Conservation (phyloP, 92 coral and sea anemone genomes). For the Phenganax subtilis region DNA sequence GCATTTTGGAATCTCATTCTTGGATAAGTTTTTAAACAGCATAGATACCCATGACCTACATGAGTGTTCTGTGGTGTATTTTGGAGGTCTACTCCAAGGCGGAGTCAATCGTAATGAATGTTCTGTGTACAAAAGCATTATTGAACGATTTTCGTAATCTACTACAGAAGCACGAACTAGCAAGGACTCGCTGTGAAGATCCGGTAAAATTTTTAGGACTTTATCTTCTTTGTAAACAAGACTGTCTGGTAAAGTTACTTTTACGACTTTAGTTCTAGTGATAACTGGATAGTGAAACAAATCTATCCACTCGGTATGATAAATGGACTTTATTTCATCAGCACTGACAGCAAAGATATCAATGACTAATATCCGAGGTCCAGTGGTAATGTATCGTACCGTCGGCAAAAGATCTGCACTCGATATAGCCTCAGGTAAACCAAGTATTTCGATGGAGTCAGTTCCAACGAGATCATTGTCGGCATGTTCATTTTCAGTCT, state of each 20-base stretch:
- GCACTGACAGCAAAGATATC: slow-evolving; percentile 61
- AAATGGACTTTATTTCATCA: slow-evolving; percentile 43
- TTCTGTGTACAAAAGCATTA: slow-evolving; percentile 53
- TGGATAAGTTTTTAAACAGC: slow-evolving; percentile 36
- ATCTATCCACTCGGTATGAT: slow-evolving; percentile 54
- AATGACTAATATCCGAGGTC: slow-evolving; percentile 54
- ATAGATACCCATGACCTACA: slow-evolving; percentile 57
- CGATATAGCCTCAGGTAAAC: not conserved
- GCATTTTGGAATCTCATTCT: slow-evolving; percentile 56
- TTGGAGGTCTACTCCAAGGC: slow-evolving; percentile 73
- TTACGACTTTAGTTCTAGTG: slow-evolving; percentile 43
- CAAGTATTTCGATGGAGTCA: slow-evolving; percentile 27
- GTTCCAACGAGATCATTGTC: not conserved
- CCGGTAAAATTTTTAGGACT: slow-evolving; percentile 60
- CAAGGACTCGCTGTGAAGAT: slow-evolving; percentile 62
- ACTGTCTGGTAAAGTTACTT: slow-evolving; percentile 65
- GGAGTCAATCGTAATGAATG: slow-evolving; percentile 56
- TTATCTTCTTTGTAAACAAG: slow-evolving; percentile 66
- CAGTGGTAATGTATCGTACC: slow-evolving; percentile 14
- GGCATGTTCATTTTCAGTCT: not conserved
- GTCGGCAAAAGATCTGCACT: slow-evolving; percentile 7
- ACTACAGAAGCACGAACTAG: slow-evolving; percentile 50
- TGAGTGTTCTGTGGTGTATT: slow-evolving; percentile 63
- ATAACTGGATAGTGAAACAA: slow-evolving; percentile 49
- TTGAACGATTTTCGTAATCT: slow-evolving; percentile 48